Percentiles rank a stretch among this genome's conserved stretches.
phyloP scores from a whole-genome alignment of 1,140 invertebrate species.

The Heterodera schachtii region DNA sequence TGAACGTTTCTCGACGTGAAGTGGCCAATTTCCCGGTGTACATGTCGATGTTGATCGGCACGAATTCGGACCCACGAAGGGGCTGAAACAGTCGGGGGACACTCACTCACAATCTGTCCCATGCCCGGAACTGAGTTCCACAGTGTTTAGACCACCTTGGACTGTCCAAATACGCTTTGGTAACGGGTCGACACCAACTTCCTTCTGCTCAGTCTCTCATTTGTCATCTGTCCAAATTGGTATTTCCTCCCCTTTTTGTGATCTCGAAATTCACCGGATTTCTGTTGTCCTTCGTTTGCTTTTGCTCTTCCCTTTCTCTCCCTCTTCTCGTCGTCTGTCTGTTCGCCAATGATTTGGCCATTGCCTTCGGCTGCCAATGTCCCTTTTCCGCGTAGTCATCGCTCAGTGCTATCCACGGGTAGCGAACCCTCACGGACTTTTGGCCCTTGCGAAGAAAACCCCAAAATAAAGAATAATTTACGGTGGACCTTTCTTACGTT shows the following conservation, averaged over 20 bases:
- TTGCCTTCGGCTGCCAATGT: background rate
- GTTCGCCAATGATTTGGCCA: background rate
- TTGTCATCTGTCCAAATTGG: background rate
- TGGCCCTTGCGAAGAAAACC: background rate
- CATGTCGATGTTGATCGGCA: conserved; percentile 29
- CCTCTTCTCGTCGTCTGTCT: background rate
- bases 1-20: conserved; percentile 26
- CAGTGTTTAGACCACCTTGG: background rate
- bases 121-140: too few relatives aligned
- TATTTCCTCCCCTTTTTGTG: background rate
- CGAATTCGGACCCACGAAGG: conserved; percentile 35
- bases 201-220: background rate
- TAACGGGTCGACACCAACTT: conserved; percentile 13
- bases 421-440: background rate
- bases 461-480: too few relatives aligned
- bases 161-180: conserved; percentile 22
- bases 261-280: background rate
- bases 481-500: background rate
- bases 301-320: background rate
- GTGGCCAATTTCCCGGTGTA: conserved; percentile 43
- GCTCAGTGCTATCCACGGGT: background rate
- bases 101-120: too few relatives aligned
- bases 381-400: background rate
- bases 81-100: conserved; percentile 13
- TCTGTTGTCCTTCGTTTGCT: background rate